Percentiles rank a stretch among this genome's conserved stretches.
Conservation (phyloP, 2,113 vertebrate genomes). For the Chloropsis hardwickii region DNA sequence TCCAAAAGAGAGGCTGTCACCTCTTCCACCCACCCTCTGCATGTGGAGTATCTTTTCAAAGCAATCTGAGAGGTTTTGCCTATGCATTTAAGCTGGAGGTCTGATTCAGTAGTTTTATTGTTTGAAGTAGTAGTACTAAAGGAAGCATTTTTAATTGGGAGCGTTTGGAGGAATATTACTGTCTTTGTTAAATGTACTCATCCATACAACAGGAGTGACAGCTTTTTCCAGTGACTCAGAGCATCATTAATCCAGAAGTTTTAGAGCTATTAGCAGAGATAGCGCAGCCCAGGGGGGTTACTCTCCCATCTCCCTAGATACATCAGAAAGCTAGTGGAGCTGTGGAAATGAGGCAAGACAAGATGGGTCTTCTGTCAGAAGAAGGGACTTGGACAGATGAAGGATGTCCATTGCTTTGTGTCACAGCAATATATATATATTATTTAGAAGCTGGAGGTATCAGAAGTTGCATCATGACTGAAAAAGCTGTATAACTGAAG, state of each 20-base stretch:
- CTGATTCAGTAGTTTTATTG: conserved; percentile 8
- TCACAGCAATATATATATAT: background rate
- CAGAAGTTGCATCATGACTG: background rate
- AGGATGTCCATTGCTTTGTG: background rate
- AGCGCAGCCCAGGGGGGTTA: background rate
- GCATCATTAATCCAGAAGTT: background rate
- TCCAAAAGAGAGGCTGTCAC: conserved; percentile 14
- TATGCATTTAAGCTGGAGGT: background rate
- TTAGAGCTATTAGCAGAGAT: background rate
- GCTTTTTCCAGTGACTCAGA: background rate
- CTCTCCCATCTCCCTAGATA: background rate
- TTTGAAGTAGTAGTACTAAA: background rate
- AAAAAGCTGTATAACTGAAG: background rate
- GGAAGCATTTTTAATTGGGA: background rate
- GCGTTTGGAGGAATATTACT: background rate
- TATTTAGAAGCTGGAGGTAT: background rate
- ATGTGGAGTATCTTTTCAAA: background rate
- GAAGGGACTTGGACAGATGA: background rate
- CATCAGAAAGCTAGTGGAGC: background rate
- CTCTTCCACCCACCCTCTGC: conserved; percentile 17
- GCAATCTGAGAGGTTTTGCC: background rate
- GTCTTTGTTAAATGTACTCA: background rate
- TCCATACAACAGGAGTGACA: background rate
- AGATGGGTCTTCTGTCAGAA: background rate
- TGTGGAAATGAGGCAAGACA: background rate